These are phyloP conservation scores for Ifrita kowaldi DNA, from an alignment of 2,113 vertebrate genomes.

Conservation along the genomic window DNA sequence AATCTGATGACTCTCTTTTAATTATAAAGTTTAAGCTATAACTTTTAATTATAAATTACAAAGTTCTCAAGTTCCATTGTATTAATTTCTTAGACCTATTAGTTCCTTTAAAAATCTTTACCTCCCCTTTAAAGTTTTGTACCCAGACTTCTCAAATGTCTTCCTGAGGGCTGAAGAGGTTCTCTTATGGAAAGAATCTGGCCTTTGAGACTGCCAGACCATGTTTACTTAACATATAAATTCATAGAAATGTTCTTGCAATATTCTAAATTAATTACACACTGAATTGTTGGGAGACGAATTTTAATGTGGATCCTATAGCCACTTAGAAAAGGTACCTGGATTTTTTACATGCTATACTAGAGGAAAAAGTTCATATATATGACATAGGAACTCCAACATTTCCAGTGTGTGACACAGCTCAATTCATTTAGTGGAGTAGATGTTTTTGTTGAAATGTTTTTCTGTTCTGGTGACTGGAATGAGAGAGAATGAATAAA, in stretches of 20 bases:
- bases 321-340: not conserved
- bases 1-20: not conserved
- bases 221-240: not conserved
- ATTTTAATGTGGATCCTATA: not conserved
- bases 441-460: not conserved
- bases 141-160: not conserved
- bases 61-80: not conserved
- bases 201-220: not conserved
- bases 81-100: not conserved
- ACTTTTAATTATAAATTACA: not conserved
- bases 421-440: not conserved
- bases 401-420: not conserved
- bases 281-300: accelerated
- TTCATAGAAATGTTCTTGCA: not conserved
- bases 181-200: not conserved
- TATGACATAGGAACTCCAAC: accelerated
- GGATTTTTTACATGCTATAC: not conserved
- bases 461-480: not conserved
- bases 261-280: not conserved
- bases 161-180: not conserved
- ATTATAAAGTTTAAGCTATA: not conserved
- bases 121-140: not conserved
- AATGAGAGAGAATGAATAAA: not conserved
- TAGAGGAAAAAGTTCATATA: not conserved
- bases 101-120: not conserved